These are phyloP conservation scores for Holothuria glaberrima DNA, from an alignment of 35 echinoderm and acorn worm genomes.

Conservation along the genomic window DNA sequence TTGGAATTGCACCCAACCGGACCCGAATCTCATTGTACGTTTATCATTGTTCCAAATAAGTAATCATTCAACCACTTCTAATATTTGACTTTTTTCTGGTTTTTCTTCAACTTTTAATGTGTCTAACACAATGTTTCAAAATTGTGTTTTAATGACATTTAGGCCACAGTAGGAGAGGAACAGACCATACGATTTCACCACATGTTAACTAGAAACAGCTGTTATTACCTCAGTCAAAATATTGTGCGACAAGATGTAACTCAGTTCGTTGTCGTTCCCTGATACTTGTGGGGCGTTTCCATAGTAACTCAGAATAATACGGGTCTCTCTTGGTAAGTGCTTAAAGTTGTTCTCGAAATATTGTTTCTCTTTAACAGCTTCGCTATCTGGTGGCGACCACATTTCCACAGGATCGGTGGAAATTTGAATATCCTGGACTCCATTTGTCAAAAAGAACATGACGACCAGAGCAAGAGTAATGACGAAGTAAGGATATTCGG, in stretches of 20 bases:
- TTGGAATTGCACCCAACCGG: too few relatives aligned
- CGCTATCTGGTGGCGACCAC: conserved; percentile 26
- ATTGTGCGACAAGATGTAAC: conserved; percentile 4
- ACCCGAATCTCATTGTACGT: too few relatives aligned
- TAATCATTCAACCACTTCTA: too few relatives aligned
- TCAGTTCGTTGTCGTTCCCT: too few relatives aligned
- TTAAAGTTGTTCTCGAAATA: conserved; percentile 10
- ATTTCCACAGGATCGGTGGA: conserved; percentile 2
- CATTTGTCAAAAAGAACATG: neutral
- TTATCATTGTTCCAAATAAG: too few relatives aligned
- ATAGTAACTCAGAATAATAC: conserved; percentile 27
- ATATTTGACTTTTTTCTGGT: too few relatives aligned
- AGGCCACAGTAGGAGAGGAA: too few relatives aligned
- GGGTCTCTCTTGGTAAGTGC: neutral
- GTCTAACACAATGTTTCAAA: too few relatives aligned
- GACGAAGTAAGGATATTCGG: neutral
- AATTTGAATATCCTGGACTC: neutral
- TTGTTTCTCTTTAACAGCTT: conserved; percentile 2
- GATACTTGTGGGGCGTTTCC: neutral
- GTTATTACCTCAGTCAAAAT: neutral
- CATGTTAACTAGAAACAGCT: too few relatives aligned
- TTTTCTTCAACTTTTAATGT: too few relatives aligned
- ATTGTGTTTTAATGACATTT: too few relatives aligned
- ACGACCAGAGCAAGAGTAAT: neutral
- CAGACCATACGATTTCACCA: too few relatives aligned